A percentile compares a stretch with the other conserved stretches of the same genome.
Conservation (phyloP, 2,888 invertebrate species). For the Caenorhabditis sinica region DNA sequence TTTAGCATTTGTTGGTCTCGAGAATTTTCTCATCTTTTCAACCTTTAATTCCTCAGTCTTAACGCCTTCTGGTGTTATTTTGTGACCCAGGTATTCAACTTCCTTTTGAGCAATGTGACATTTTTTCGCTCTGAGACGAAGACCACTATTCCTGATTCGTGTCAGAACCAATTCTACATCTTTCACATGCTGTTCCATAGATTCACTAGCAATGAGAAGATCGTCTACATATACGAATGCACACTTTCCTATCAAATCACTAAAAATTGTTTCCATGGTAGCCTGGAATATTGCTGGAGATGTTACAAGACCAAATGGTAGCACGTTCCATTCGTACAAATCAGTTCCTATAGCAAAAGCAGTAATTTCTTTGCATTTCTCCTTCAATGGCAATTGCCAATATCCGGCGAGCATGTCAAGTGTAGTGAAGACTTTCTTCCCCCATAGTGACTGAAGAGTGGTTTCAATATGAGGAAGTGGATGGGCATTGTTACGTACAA, state of each 20-base stretch:
- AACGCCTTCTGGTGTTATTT: background rate
- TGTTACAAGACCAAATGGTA: conserved; percentile 59
- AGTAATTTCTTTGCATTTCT: conserved; percentile 60
- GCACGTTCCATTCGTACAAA: conserved; percentile 9
- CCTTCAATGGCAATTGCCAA: conserved; percentile 72
- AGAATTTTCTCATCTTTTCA: conserved; percentile 5
- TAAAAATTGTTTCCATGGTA: conserved; percentile 55
- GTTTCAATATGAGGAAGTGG: conserved; percentile 70
- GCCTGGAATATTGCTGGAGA: conserved; percentile 78
- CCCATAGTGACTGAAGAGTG: conserved; percentile 59
- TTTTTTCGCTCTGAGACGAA: background rate
- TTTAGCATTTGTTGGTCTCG: background rate
- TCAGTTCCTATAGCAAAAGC: conserved; percentile 23
- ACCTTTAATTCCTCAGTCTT: background rate
- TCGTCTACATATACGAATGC: conserved; percentile 23
- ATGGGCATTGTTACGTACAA: conserved; percentile 66
- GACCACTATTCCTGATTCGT: background rate
- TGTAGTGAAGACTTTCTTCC: conserved; percentile 57
- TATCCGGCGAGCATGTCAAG: conserved; percentile 73
- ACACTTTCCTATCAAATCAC: conserved; percentile 10
- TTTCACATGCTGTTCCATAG: background rate
- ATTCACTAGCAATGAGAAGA: background rate
- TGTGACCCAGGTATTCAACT: conserved; percentile 17
- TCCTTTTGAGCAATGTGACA: conserved; percentile 11
- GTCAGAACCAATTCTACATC: background rate